These are phyloP conservation scores for Trachelipus rathkii DNA, from an alignment of 1,140 invertebrate species.

Conservation along the genomic window DNA sequence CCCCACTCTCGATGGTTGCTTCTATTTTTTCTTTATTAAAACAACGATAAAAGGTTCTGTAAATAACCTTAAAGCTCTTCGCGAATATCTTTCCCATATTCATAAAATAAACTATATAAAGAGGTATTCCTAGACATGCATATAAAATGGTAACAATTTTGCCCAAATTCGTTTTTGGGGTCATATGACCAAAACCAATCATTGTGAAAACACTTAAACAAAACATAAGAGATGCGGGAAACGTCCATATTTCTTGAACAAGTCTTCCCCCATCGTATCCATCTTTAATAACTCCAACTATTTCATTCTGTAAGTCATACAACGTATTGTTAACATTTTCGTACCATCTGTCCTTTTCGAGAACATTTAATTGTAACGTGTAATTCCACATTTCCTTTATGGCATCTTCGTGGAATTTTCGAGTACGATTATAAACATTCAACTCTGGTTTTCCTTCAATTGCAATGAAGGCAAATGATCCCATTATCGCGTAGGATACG, in stretches of 20 bases:
- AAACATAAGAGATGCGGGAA: constrained; percentile 80
- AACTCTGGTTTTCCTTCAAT: constrained; percentile 70
- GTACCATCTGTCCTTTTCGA: constrained; percentile 70
- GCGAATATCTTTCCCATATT: constrained; percentile 70
- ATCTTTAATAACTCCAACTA: constrained; percentile 61
- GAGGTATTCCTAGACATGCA: constrained; percentile 89
- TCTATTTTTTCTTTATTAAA: constrained; percentile 35
- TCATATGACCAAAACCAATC: constrained; percentile 92
- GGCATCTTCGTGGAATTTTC: constrained; percentile 54
- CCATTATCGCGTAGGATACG: constrained; percentile 89
- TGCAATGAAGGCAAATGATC: constrained; percentile 83
- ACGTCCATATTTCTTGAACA: constrained; percentile 63
- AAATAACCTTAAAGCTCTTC: constrained; percentile 70
- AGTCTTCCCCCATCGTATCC: constrained; percentile 58
- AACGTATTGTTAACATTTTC: constrained; percentile 63
- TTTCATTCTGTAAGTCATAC: constrained; percentile 62
- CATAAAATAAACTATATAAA: constrained; percentile 82
- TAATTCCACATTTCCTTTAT: constrained; percentile 68
- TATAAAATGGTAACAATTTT: constrained; percentile 89
- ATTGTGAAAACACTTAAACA: constrained; percentile 82
- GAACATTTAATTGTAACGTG: constrained; percentile 66
- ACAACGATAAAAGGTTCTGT: constrained; percentile 61
- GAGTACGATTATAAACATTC: constrained; percentile 54
- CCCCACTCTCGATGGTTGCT: constrained; percentile 29
- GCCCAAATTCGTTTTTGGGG: constrained; percentile 83